A percentile compares a stretch with the other conserved stretches of the same genome.
Evolutionary conservation across 2,113 vertebrate genomes (phyloP).

Genomic region (Noturus placidus): DNA sequence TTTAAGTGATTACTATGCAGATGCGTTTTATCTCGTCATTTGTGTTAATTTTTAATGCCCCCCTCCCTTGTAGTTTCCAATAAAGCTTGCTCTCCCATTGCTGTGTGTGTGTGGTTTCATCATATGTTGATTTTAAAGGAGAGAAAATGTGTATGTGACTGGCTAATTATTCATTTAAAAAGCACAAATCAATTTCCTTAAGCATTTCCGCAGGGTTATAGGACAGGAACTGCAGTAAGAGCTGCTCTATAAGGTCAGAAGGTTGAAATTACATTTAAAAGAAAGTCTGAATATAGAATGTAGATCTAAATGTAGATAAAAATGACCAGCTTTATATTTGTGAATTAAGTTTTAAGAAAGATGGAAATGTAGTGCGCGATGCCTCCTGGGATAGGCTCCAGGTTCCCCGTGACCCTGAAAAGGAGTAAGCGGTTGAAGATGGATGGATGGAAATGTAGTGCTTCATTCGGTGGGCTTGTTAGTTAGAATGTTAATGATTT

Average conservation of each 20-base stretch:
- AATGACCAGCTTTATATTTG: neutral
- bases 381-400: no score
- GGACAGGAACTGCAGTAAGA: no score
- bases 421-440: no score
- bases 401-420: no score
- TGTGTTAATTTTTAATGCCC: neutral
- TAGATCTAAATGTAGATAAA: no score
- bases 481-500: neutral
- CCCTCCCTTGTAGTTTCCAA: neutral
- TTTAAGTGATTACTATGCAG: no score
- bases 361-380: no score
- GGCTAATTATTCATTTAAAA: neutral
- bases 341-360: neutral
- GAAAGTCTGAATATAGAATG: no score
- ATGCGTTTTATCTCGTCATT: neutral
- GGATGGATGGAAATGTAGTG: no score
- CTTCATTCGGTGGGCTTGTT: neutral
- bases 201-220: neutral
- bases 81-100: neutral
- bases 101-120: neutral
- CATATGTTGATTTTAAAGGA: neutral
- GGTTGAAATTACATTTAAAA: no score
- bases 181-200: neutral
- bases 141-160: neutral
- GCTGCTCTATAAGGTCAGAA: no score